Evolutionary conservation across 2,888 invertebrate genomes (phyloP), one percentile per base, ranked within the genome.

Genomic region (Ormyrus thymus): DNA sequence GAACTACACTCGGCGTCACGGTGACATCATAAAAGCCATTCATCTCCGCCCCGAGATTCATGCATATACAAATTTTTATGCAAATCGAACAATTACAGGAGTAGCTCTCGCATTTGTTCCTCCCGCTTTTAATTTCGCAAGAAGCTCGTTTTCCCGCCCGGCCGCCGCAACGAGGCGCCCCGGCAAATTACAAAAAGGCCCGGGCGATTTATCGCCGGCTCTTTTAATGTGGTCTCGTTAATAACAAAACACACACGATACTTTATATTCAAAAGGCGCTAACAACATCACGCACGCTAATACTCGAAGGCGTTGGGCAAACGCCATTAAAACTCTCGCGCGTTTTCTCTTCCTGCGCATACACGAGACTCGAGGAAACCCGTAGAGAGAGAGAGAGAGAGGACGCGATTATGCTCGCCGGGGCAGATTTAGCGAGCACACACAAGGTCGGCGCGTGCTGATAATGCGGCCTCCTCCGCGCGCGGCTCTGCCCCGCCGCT

Each of bases 401-500:
- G 77, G 82, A 79, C 74, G 72, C 82, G 85, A 84, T 84, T 87
- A 86, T 87, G 86, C 86, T 86, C 85, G 78, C 29, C 29, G 29
- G 29, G 29, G 84, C 84, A 88, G 86, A 89, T 89, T 89, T 89
- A 89, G 86, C 88, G 83, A 85, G 87, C 85, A 88, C 85, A 88
- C 86, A 88, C 86, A 74, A 87, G 86, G 86, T 84, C 87, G 87
- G 87, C 86, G 86, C 86, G 87, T 87, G 89, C 89, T 89, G 89
- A 89, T 89, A 90, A 89, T 89, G 86, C 89, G 82, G 83, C 87
- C 85, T 86, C 29, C 87, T 85, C 86, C 84, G 61, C 80, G 81
- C 83, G 51, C 74, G n/a, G 9, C 46, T 62, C 62, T n/a, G n/a
- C n/a, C 29, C 46, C 6, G 6, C 64, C 65, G 53, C 65, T 74